Conservation (phyloP, 1,140 invertebrate species). For the Drosophila gunungcola region DNA sequence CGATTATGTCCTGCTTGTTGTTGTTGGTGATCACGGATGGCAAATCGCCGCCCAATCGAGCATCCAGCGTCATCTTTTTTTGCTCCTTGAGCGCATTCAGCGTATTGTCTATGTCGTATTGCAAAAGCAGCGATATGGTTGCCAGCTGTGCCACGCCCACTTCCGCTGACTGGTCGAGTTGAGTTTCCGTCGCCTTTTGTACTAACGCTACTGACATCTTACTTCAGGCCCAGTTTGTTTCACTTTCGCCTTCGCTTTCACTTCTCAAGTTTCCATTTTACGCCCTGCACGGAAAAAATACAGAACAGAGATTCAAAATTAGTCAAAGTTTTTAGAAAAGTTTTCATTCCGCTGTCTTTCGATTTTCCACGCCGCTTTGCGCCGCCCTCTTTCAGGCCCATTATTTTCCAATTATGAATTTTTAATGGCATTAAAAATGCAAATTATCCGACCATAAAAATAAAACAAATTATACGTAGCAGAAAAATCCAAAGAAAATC, state of each 20-base stretch:
- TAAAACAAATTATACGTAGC: slow-evolving; percentile 34
- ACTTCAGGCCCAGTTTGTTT: slow-evolving; percentile 44
- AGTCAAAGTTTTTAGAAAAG: slow-evolving; percentile 28
- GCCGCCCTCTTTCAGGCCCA: slow-evolving; percentile 32
- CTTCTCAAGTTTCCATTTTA: slow-evolving; percentile 53
- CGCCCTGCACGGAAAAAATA: slow-evolving; percentile 14
- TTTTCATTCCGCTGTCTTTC: slow-evolving; percentile 6
- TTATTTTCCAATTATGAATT: slow-evolving; percentile 72
- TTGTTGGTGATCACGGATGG: slow-evolving; percentile 28
- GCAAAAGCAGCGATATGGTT: slow-evolving; percentile 77
- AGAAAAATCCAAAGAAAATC: slow-evolving; percentile 38
- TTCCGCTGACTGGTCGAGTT: slow-evolving; percentile 10
- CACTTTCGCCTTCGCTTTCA: slow-evolving; percentile 42
- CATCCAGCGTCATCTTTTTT: slow-evolving; percentile 51
- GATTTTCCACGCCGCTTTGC: slow-evolving; percentile 7
- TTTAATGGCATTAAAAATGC: slow-evolving; percentile 70
- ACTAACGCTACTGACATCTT: slow-evolving; percentile 36
- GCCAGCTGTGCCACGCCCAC: slow-evolving; percentile 56
- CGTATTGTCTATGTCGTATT: slow-evolving; percentile 84
- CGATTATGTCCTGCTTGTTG: slow-evolving; percentile 24
- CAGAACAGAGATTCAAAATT: slow-evolving; percentile 13
- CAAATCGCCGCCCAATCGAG: slow-evolving; percentile 27
- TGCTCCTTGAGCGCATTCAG: slow-evolving; percentile 81
- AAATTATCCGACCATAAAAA: slow-evolving; percentile 64
- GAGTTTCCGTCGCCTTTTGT: slow-evolving; percentile 28